phyloP scores from a whole-genome alignment of 2,113 vertebrate genomes.

The Ciconia stormi region DNA sequence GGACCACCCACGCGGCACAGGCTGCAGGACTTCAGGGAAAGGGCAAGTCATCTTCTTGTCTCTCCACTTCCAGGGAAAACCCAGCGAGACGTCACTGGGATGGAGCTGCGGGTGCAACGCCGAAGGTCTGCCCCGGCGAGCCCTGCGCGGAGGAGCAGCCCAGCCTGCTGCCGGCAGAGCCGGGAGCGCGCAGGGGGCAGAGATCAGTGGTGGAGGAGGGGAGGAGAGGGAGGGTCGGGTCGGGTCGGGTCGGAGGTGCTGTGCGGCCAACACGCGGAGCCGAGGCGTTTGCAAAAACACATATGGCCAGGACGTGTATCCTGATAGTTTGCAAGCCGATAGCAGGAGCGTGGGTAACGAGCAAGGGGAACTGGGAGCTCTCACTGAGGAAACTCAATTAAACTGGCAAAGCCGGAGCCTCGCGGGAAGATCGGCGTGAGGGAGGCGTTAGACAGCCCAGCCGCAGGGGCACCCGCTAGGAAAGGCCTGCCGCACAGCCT shows the following conservation, averaged over 20 bases:
- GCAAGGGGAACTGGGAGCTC: background rate
- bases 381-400: background rate
- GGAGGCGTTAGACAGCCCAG: background rate
- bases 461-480: background rate
- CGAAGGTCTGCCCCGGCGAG: rapidly evolving
- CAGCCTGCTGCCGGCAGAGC: background rate
- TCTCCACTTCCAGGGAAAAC: background rate
- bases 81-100: background rate
- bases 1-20: background rate
- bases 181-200: rapidly evolving
- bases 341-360: background rate
- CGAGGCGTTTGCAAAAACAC: background rate
- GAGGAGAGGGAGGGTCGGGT: background rate
- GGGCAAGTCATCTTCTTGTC: background rate
- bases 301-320: rapidly evolving
- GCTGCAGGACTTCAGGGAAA: background rate
- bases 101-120: too few relatives aligned
- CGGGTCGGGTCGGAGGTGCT: rapidly evolving
- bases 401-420: background rate
- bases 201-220: background rate
- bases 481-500: background rate
- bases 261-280: rapidly evolving
- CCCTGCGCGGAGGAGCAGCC: too few relatives aligned
- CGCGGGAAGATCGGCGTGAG: background rate
- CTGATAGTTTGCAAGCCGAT: background rate